Percentiles rank a stretch among this genome's conserved stretches.
These are phyloP conservation scores for Aythya baeri DNA, from an alignment of 2,113 vertebrate genomes.

Conservation along the genomic window DNA sequence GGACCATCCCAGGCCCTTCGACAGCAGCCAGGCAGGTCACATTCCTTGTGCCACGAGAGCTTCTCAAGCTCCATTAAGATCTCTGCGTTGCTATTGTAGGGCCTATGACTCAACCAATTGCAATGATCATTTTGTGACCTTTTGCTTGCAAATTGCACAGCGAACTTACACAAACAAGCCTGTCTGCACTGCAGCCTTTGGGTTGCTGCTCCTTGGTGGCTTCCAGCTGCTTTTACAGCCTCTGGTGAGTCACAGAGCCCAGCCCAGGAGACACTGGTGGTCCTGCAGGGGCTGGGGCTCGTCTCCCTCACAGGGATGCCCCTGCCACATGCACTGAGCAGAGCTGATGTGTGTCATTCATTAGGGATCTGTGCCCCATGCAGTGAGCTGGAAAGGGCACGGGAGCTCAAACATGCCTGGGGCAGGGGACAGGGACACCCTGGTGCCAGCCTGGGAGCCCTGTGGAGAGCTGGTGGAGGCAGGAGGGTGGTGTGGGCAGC, in stretches of 20 bases:
- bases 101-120: neutral
- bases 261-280: neutral
- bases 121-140: conserved; percentile 26
- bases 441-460: neutral
- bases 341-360: accelerated
- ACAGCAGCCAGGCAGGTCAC: neutral
- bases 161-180: neutral
- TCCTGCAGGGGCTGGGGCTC: neutral
- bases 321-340: neutral
- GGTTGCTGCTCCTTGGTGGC: neutral
- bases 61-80: neutral
- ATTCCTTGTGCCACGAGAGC: neutral
- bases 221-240: neutral
- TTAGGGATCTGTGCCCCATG: neutral
- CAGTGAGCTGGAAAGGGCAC: neutral
- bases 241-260: neutral
- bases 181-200: neutral
- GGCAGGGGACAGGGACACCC: neutral
- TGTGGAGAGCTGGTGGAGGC: neutral
- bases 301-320: neutral
- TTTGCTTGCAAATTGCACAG: conserved; percentile 10
- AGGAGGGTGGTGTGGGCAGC: neutral
- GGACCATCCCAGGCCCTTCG: neutral
- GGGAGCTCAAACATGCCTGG: neutral
- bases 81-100: neutral